These are phyloP conservation scores for Diachasma alloeum DNA, from an alignment of 1,140 invertebrate genomes.

Conservation along the genomic window DNA sequence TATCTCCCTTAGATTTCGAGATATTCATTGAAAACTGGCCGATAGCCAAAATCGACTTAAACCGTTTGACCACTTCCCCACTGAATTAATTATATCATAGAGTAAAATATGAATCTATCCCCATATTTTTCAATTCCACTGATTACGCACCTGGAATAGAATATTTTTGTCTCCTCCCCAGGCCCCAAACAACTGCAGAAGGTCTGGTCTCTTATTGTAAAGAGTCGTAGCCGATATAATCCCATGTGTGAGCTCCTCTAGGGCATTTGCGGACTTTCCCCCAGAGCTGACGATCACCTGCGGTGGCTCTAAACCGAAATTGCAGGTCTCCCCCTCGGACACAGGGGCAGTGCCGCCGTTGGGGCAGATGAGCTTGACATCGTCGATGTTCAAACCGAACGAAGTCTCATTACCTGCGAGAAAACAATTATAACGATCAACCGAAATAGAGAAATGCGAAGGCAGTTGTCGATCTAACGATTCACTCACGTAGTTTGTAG, in stretches of 20 bases:
- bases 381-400: conserved; percentile 50
- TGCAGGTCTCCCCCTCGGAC: conserved; percentile 68
- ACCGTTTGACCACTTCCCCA: no score
- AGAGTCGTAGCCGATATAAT: conserved; percentile 56
- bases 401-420: conserved; percentile 22
- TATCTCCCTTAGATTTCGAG: no score
- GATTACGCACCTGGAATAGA: conserved; percentile 66
- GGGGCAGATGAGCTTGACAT: conserved; percentile 76
- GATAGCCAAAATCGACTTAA: no score
- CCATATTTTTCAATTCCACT: background rate
- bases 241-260: conserved; percentile 65
- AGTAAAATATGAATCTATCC: no score
- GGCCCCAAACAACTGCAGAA: conserved; percentile 64
- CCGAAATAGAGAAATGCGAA: no score
- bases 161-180: conserved; percentile 63
- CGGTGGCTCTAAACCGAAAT: conserved; percentile 72
- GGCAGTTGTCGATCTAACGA: background rate
- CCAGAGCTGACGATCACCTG: conserved; percentile 64
- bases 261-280: conserved; percentile 52
- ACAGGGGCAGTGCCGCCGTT: conserved; percentile 66
- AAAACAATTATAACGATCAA: no score
- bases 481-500: conserved; percentile 37
- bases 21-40: no score
- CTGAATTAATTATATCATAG: no score
- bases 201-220: conserved; percentile 60